Conservation (phyloP, 1,140 invertebrate genomes). For the Phortica variegata region DNA sequence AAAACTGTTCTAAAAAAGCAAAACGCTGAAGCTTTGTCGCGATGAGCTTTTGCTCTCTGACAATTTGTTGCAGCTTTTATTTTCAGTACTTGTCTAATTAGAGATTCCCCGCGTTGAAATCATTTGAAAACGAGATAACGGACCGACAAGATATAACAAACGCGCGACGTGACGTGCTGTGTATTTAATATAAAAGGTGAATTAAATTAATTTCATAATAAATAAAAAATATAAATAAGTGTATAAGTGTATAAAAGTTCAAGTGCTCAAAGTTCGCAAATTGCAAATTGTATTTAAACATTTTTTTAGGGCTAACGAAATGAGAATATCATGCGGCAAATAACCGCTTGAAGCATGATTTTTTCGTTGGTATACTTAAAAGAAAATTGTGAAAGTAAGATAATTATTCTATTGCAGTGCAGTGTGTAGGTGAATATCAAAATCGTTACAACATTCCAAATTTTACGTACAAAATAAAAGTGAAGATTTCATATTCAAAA, state of each 20-base stretch:
- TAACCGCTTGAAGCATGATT: no score
- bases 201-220: no score
- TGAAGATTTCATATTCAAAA: constrained; percentile 19
- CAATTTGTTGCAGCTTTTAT: no score
- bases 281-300: no score
- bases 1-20: constrained; percentile 24
- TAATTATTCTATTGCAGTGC: no score
- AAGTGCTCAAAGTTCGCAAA: constrained; percentile 3
- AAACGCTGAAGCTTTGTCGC: no score
- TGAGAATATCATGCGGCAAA: no score
- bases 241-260: constrained; percentile 20
- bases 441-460: no score
- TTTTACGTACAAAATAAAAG: constrained; percentile 12
- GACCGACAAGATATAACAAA: constrained; percentile 38
- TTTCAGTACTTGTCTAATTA: constrained; percentile 42
- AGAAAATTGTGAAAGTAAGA: no score
- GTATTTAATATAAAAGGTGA: constrained; percentile 10
- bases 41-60: constrained; percentile 17
- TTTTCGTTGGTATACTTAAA: no score
- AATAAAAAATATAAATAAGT: constrained; percentile 22
- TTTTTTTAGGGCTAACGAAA: no score
- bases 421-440: no score
- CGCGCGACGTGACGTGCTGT: constrained; percentile 13
- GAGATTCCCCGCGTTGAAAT: constrained; percentile 43
- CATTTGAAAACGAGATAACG: constrained; percentile 54